Evolutionary conservation across 2,888 invertebrate genomes (phyloP), one percentile per base, ranked within the genome.

Genomic region (Anaspis maculata): DNA sequence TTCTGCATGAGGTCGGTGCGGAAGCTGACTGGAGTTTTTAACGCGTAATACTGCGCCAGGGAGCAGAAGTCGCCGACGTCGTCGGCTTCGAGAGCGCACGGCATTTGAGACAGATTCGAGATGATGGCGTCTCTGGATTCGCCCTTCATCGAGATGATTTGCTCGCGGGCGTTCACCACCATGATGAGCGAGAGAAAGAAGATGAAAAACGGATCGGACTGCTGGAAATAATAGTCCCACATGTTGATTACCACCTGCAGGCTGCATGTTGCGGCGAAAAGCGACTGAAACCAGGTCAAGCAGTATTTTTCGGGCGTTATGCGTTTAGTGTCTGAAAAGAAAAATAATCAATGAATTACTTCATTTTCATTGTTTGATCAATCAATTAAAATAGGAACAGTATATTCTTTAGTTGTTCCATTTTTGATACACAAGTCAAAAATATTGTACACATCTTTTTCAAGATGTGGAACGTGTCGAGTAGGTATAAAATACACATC

Each of bases 211-310:
- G 94, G 92, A 70, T 98, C 96, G 12, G 87, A 83, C 61, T 89
- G 84, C 67, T 94, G 94, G 59, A 97, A 89, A 62, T 95, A 95
- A 39, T 92, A 74, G 69, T 97, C 96, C 96, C 96, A 97, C 83
- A 97, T 87, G 44, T 82, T 81, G 33, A 88, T 78, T 21, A 87
- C 84, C 9, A 92, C 91, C 50, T 85, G 83, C 38, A 95, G 71
- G 49, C 74, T 79, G 63, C 94, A 92, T 11, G 83, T 82, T 4
- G 83, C 83, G 9, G 94, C 83, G 67, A 96, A 96, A 27, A 97
- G 69, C 23, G 88, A 87, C 55, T 83, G 81, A 52, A 95, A 83
- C 96, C 96, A 97, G 38, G 79, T 72, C 56, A 80, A 70, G 39
- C 89, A 86, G 67, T 92, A 98, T 44, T 82, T 73, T 61, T 95